Conservation (phyloP, 2,888 invertebrate species). For the Andricus quercusramuli region DNA sequence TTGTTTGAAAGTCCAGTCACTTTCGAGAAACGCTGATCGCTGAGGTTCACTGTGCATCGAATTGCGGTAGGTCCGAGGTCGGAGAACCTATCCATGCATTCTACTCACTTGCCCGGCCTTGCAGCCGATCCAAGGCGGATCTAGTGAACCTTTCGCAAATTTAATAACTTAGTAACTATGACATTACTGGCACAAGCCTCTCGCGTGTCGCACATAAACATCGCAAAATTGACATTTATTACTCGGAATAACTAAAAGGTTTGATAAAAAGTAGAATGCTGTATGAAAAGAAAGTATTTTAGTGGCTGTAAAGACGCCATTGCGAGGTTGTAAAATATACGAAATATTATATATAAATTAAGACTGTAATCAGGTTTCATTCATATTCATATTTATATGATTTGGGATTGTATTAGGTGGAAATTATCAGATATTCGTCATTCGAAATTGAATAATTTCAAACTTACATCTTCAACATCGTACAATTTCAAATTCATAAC, state of each 20-base stretch:
- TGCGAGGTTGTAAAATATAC: not conserved
- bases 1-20: not conserved
- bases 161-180: conserved; percentile 24
- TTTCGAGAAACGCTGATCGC: not conserved
- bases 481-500: not conserved
- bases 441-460: not conserved
- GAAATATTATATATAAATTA: not conserved
- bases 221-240: conserved; percentile 18
- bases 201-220: not conserved
- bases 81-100: conserved; percentile 18
- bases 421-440: not conserved
- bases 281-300: not conserved
- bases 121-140: conserved; percentile 19
- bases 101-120: not conserved
- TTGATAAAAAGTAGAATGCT: not conserved
- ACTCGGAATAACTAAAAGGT: conserved; percentile 1
- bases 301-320: not conserved
- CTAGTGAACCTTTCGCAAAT: conserved; percentile 26
- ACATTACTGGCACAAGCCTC: conserved; percentile 26
- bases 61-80: conserved; percentile 35
- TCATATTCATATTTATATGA: not conserved
- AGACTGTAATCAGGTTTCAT: not conserved
- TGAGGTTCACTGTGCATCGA: conserved; percentile 28
- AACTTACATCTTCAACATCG: not conserved
- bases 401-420: not conserved